Conservation (phyloP, 1,140 invertebrate genomes). For the Drosophila ananassae region DNA sequence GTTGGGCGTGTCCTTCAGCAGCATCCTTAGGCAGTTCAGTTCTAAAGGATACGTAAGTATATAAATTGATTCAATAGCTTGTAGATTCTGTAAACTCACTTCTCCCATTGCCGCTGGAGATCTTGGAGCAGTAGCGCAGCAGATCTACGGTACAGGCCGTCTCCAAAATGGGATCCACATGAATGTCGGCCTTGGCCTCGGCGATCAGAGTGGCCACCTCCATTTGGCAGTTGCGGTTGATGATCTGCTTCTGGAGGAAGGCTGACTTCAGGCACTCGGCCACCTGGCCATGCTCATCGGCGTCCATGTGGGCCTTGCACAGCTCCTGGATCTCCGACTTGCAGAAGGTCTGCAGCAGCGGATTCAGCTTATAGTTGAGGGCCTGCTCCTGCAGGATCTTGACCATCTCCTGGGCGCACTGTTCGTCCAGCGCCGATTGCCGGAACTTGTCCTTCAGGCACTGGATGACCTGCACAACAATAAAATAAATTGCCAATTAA, state of each 20-base stretch:
- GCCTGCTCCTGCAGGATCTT: slow-evolving; percentile 93
- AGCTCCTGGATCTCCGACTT: slow-evolving; percentile 88
- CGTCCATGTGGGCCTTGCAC: slow-evolving; percentile 85
- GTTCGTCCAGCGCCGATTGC: slow-evolving; percentile 88
- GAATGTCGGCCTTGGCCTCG: slow-evolving; percentile 92
- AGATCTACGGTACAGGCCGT: slow-evolving; percentile 91
- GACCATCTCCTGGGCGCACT: slow-evolving; percentile 93
- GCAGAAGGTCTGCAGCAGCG: slow-evolving; percentile 91
- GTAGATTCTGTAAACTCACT: slow-evolving; percentile 85
- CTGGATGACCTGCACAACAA: slow-evolving; percentile 85
- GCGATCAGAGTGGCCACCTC: slow-evolving; percentile 93
- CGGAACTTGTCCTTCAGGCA: slow-evolving; percentile 92
- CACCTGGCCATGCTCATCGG: slow-evolving; percentile 86
- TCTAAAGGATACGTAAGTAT: slow-evolving; percentile 86
- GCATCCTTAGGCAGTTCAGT: slow-evolving; percentile 91
- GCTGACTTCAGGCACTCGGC: slow-evolving; percentile 96
- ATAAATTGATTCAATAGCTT: neutral
- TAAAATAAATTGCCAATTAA: slow-evolving; percentile 10
- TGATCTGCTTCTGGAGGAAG: slow-evolving; percentile 89
- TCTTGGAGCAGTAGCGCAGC: slow-evolving; percentile 92
- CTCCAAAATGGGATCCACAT: slow-evolving; percentile 92
- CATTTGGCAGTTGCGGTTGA: slow-evolving; percentile 89
- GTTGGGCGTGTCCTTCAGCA: slow-evolving; percentile 88
- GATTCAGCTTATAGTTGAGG: slow-evolving; percentile 94
- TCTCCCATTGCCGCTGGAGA: slow-evolving; percentile 93